Conservation (phyloP, 2,797 vertebrate genomes). For the Gobio occitaniae region DNA sequence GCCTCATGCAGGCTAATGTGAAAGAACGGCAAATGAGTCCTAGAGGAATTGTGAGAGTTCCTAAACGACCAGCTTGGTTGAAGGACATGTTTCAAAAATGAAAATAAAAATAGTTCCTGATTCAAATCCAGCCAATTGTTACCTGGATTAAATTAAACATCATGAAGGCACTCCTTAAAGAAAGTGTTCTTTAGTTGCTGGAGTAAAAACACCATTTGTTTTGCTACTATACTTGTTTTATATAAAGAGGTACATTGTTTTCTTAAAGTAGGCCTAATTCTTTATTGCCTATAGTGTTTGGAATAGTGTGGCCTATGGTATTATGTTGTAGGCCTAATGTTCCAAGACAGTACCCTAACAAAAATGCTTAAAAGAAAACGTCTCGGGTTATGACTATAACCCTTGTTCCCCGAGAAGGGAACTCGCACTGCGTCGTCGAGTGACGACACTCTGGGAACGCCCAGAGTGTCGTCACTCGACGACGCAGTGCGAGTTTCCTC, state of each 20-base stretch:
- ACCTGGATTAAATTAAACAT: not conserved
- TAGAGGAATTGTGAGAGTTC: not conserved
- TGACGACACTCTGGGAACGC: too few relatives aligned
- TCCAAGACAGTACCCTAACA: not conserved
- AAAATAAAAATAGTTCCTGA: not conserved
- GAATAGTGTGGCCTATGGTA: not conserved
- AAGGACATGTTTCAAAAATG: not conserved
- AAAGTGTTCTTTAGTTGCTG: not conserved
- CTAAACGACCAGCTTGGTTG: not conserved
- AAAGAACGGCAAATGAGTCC: not conserved
- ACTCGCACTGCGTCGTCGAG: too few relatives aligned
- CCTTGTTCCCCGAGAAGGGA: too few relatives aligned
- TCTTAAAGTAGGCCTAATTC: not conserved
- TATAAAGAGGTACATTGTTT: not conserved
- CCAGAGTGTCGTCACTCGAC: too few relatives aligned
- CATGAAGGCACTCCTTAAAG: not conserved
- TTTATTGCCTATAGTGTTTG: not conserved
- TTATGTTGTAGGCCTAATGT: not conserved
- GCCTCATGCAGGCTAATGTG: not conserved
- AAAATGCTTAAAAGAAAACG: not conserved
- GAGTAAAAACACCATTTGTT: not conserved
- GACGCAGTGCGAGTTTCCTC: too few relatives aligned
- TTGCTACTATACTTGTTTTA: not conserved
- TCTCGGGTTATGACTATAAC: too few relatives aligned
- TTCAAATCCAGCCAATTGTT: not conserved